A percentile compares a stretch with the other conserved stretches of the same genome.
phyloP scores from a whole-genome alignment of 2,888 invertebrate genomes.

The Stenoptilia bipunctidactyla region DNA sequence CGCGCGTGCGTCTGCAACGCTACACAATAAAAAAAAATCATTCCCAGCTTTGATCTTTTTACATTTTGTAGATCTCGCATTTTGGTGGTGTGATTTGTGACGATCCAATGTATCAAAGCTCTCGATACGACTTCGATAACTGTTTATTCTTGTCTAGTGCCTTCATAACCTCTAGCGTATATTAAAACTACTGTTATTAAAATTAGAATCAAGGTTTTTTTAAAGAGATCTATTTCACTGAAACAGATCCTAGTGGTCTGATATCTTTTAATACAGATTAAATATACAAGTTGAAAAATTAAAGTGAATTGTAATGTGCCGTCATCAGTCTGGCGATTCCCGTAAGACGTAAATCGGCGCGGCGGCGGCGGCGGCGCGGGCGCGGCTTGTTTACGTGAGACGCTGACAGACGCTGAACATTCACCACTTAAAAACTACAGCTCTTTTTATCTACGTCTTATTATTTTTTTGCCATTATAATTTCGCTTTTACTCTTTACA shows the following conservation, averaged over 20 bases:
- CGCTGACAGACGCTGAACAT: slow-evolving; percentile 9
- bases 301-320: slow-evolving; percentile 7
- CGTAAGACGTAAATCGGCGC: slow-evolving; percentile 43
- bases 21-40: slow-evolving; percentile 52
- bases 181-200: no score
- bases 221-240: not conserved
- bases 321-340: slow-evolving; percentile 24
- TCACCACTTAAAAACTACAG: not conserved
- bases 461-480: slow-evolving; percentile 23
- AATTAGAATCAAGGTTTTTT: no score
- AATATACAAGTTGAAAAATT: slow-evolving; percentile 5
- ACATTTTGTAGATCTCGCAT: slow-evolving; percentile 65
- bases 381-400: slow-evolving; percentile 46
- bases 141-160: not conserved
- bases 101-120: slow-evolving; percentile 65
- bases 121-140: slow-evolving; percentile 31
- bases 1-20: slow-evolving; percentile 67
- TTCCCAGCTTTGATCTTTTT: slow-evolving; percentile 64
- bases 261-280: not conserved
- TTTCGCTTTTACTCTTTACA: not conserved
- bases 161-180: no score
- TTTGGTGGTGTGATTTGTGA: slow-evolving; percentile 70
- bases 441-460: slow-evolving; percentile 9
- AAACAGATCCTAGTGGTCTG: not conserved
- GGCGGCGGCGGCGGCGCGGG: slow-evolving; percentile 14